A percentile compares a stretch with the other conserved stretches of the same genome.
phyloP scores from a whole-genome alignment of 92 coral and sea anemone species.

The Galaxea fascicularis region DNA sequence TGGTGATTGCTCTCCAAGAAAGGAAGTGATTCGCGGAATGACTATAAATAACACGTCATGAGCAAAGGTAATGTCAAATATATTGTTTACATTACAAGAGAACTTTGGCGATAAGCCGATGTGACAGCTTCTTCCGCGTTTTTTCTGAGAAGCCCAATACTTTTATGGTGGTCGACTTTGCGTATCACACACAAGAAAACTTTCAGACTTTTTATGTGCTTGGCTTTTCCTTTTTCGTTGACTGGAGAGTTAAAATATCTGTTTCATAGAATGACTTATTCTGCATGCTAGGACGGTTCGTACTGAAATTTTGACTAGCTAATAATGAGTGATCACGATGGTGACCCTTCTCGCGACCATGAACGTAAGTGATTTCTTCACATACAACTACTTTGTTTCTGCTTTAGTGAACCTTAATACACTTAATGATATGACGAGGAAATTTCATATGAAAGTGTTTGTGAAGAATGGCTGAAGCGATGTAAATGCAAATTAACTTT shows the following conservation, averaged over 20 bases:
- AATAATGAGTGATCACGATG: not conserved
- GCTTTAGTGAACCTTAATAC: no score
- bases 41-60: constrained; percentile 8
- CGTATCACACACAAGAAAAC: not conserved
- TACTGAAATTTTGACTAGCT: no score
- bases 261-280: no score
- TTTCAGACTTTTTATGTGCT: not conserved
- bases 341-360: not conserved
- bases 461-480: no score
- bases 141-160: not conserved
- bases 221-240: not conserved
- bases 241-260: not conserved
- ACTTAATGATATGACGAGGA: no score
- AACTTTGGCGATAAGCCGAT: not conserved
- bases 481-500: no score
- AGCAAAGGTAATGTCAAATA: constrained; percentile 28
- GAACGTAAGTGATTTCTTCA: not conserved
- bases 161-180: not conserved
- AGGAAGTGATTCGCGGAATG: constrained; percentile 6
- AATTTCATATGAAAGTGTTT: no score
- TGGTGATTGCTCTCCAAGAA: not conserved
- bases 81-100: not conserved
- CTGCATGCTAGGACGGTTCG: not conserved
- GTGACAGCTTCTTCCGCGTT: constrained; percentile 10
- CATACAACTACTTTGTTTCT: no score